Base-by-base conservation (phyloP, 2,113 vertebrate genomes). In the Echinops telfairi region DNA sequence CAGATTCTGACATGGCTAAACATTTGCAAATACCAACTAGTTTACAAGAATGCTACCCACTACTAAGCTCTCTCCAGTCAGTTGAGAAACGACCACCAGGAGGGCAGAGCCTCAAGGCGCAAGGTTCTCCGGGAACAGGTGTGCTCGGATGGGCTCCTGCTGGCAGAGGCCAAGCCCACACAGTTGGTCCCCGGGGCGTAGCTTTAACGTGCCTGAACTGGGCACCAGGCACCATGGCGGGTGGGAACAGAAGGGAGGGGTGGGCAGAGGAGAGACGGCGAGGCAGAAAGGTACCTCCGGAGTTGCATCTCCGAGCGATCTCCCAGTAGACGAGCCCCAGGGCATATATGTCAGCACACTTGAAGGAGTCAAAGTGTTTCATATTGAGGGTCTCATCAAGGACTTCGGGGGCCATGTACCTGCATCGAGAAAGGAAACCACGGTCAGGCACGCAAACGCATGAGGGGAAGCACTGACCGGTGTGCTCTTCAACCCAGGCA, bases 341-440 rank as follows among this genome's bases (percentile, higher is more conserved):
- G 40, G 99, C 99, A 0, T 99, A 99, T 94, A 99, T 99, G 95
- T 99, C 99, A 0, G 99, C 99, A 95, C 99, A 99, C 95, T 99
- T 99, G 96, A 99, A 99, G 2, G 99, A 99, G 93, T 99, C 99
- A 86, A 99, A 99, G 97, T 99, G 99, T 96, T 99, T 99, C 99
- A 99, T 99, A 97, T 99, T 99, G 97, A 99, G 99, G 77, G 98
- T 99, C 97, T 99, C 99, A 29, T 99, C 99, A 97, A 99, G 97
- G 3, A 99, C 99, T 94, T 99, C 99, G 23, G 99, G 99, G 83
- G 99, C 99, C 99, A 99, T 99, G 94, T 99, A 99, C 81, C 99
- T 99, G 97, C 36, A 96, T 82, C 47, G 92, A 33, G 90, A 91
- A 71, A 90, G 84, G 62, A 94, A 91, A 53, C 87, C 31, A 64